Base-by-base conservation (phyloP, 2,113 vertebrate species). In the Ctenodactylus gundi region DNA sequence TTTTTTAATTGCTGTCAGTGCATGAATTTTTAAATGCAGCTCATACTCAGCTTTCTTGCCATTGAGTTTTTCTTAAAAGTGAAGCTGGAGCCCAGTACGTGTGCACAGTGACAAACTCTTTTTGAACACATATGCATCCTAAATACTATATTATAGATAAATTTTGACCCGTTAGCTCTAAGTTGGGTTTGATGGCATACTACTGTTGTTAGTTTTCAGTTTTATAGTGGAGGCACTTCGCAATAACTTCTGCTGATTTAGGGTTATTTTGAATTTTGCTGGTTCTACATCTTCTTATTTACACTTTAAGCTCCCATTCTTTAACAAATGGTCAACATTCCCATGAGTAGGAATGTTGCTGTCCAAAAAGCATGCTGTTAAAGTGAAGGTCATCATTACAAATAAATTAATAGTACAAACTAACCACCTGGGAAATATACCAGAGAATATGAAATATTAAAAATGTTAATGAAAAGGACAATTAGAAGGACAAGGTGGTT, bases 361-460 rank as follows among this genome's bases (percentile, higher is more conserved):
- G 0, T 93, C 84, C 68, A 27, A 78, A 70, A 80, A 90, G 65
- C 21, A 46, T 77, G 25, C 39, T 39, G 72, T 41, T 60, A 67
- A n/a, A 36, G 17, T 78, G 84, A 60, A 77, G 73, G 49, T 83
- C 78, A 41, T 25, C 65, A 13, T 90, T 76, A 72, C 36, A 88
- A 75, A 80, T 86, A 83, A 80, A 84, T 68, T 77, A 53, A 68
- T 77, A 39, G 29, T 76, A 51, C 76, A 92, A 92, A 62, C 18
- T 75, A 44, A 51, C 31, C 83, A 10, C 27, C 67, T 89, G 29
- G 49, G 90, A 91, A 70, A 46, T 88, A 88, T 27, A 23, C 44
- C 44, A 60, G 34, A 93, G 92, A 55, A 93, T 89, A 82, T 58
- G 57, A 91, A 78, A 46, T 82, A 64, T 25, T 75, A 29, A 36